Evolutionary conservation across 2,113 vertebrate species (phyloP), one percentile per base, ranked within the genome.

Genomic region (Sinosuthora webbiana): DNA sequence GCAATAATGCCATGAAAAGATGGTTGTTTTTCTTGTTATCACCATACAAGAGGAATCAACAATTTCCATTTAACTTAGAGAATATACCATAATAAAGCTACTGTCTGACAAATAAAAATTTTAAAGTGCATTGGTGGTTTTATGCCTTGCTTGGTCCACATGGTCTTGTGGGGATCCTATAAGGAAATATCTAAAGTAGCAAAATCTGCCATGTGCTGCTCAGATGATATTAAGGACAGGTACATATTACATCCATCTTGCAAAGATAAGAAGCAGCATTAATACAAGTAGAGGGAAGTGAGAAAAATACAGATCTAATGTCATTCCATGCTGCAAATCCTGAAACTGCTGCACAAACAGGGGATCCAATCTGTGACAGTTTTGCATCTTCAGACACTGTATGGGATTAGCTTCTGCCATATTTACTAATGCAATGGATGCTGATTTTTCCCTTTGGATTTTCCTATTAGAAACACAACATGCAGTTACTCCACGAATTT

Each of bases 301-400:
- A 44, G 69, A 93, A 97, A 97, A 97, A 89, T 44, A 79, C 64
- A 94, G 41, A 82, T 86, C 75, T 96, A 77, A 42, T 87, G 65
- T 41, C n/a, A 41, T 70, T 64, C 75, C 25, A 2, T 24, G n/a
- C 23, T 50, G 82, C 63, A 95, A 63, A 55, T 39, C 30, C 56
- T 35, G 28, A 70, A 93, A 59, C 15, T 41, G 44, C 64, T 79
- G 65, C 65, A 64, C 73, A 88, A 69, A 92, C 35, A 65, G 45
- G 80, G 77, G 64, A 74, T n/a, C 33, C 39, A 35, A 10, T 7
- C 45, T 64, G 7, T 27, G 30, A 55, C 19, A 74, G 15, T 39
- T 87, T 35, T 65, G 16, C 28, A 45, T 39, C 74, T 76, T 45
- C 62, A 79, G 59, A 73, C 44, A 57, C 22, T 37, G 24, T 6